A percentile compares a stretch with the other conserved stretches of the same genome.
Conservation (phyloP, 2,113 vertebrate species). For the Beaufortia kweichowensis region DNA sequence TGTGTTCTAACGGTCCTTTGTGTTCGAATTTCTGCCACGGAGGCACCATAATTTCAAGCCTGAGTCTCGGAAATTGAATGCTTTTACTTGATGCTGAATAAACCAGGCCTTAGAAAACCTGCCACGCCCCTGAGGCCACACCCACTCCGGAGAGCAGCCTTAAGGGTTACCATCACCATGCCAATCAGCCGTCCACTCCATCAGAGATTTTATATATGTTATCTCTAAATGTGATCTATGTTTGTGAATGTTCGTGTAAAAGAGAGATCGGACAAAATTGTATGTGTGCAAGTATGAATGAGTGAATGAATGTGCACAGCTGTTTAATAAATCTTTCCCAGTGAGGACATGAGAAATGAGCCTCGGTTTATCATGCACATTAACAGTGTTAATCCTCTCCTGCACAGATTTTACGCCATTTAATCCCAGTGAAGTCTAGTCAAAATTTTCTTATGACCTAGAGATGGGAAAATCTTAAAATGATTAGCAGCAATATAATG, state of each 20-base stretch:
- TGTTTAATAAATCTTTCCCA: conserved; percentile 66
- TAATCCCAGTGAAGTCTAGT: background rate
- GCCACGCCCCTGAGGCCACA: conserved; percentile 64
- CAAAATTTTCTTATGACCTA: background rate
- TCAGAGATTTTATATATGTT: conserved; percentile 70
- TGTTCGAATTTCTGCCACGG: conserved; percentile 46
- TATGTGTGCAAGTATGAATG: conserved; percentile 43
- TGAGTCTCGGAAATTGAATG: conserved; percentile 45
- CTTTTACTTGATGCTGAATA: conserved; percentile 54
- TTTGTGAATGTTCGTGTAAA: conserved; percentile 67
- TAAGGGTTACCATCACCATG: conserved; percentile 68
- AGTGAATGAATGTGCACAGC: conserved; percentile 50
- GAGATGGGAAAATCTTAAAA: background rate
- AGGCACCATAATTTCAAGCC: conserved; percentile 49
- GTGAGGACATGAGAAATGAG: conserved; percentile 32
- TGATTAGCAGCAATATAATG: too few species aligned
- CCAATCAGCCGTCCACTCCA: conserved; percentile 66
- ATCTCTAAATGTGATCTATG: conserved; percentile 55
- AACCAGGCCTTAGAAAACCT: conserved; percentile 74
- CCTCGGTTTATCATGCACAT: background rate
- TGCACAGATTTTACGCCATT: background rate
- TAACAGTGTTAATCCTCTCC: background rate
- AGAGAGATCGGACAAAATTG: conserved; percentile 22
- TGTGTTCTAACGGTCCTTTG: conserved; percentile 40
- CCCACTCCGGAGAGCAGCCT: conserved; percentile 60